A percentile compares a stretch with the other conserved stretches of the same genome.
Conservation (phyloP, 2,888 invertebrate species). For the Ochropacha duplaris region DNA sequence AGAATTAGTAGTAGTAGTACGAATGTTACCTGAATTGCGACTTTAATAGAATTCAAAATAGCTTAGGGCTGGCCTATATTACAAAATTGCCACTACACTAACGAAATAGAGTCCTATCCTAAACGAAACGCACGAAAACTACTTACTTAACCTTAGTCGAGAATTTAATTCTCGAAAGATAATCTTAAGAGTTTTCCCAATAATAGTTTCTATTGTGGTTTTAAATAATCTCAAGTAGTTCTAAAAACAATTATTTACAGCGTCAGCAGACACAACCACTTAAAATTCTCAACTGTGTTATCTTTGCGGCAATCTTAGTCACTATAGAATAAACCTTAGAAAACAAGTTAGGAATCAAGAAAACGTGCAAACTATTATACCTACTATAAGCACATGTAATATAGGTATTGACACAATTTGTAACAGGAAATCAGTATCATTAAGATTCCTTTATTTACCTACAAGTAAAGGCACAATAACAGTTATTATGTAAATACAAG, state of each 20-base stretch:
- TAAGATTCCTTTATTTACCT: neutral
- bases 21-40: too few species aligned
- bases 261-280: neutral
- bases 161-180: too few species aligned
- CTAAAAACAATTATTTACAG: neutral
- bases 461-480: neutral
- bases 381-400: neutral
- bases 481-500: constrained; percentile 2
- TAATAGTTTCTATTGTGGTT: too few species aligned
- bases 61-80: too few species aligned
- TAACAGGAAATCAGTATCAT: constrained; percentile 1
- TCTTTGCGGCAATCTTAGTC: neutral
- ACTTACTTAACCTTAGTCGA: too few species aligned
- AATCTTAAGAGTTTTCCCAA: too few species aligned
- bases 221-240: neutral
- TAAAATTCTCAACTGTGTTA: neutral
- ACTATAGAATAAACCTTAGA: neutral
- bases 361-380: neutral
- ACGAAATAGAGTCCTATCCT: too few species aligned
- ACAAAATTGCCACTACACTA: too few species aligned
- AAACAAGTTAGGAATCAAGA: neutral
- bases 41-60: too few species aligned
- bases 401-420: neutral
- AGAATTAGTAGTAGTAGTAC: too few species aligned
- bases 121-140: too few species aligned